Evolutionary conservation across 2,797 vertebrate genomes (phyloP), one percentile per base, ranked within the genome.

Genomic region (Schizopygopsis malacanthus): DNA sequence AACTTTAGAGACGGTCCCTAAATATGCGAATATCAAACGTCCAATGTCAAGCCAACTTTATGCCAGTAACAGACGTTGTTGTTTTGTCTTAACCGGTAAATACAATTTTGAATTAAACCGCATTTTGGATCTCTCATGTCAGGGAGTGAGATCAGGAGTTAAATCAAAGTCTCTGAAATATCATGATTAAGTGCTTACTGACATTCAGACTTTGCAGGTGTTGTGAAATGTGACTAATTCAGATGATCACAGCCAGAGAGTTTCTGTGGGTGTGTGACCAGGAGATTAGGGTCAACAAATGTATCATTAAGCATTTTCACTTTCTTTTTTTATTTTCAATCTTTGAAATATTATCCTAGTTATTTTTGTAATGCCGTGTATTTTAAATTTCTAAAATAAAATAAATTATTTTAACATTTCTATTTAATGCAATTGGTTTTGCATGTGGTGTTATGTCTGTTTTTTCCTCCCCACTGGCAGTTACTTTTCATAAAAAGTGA

Each of bases 191-290:
- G 41, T 9, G 6, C 33, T 39, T 20, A 2, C 33, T 37, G 8
- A 69, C 65, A 2, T 33, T 12, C 65, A 4, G 33, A 1, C 11
- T 20, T 15, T 73, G 22, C 59, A 76, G 82, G 43, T 76, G 56
- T 83, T 83, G 28, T 50, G 13, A 39, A 50, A 50, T n/a, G n/a
- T 50, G 25, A 3, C 43, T 33, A 6, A 80, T 63, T n/a, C 41
- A 8, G 41, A 39, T 75, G 12, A 69, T 63, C 41, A 59, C 16
- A 81, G 5, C 2, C 5, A 3, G 28, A 4, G 33, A 73, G 70
- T 82, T 83, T 83, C 25, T 47, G 54, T 83, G 70, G 41, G 81
- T 63, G 81, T 83, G 71, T 56, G 61, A 47, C 41, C 25, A 37
- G 43, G 43, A 79, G 56, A 59, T 54, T 8, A 43, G 22, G 22